Conservation (phyloP, 2,888 invertebrate genomes). For the Eupithecia centaureata region DNA sequence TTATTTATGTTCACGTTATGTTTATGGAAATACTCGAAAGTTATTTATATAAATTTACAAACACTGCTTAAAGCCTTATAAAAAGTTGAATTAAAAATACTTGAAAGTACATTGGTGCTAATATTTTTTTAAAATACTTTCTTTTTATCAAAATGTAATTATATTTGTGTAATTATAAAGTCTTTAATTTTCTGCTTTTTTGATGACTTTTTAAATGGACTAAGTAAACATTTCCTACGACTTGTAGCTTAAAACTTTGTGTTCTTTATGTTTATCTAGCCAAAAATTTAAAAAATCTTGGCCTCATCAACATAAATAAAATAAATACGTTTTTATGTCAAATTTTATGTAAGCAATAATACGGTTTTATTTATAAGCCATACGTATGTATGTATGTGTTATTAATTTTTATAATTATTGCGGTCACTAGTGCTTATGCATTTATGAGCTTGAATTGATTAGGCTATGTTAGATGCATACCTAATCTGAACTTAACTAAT, state of each 20-base stretch:
- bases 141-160: background rate
- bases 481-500: background rate
- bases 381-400: too few species aligned
- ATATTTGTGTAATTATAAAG: background rate
- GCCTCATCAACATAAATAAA: background rate
- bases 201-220: background rate
- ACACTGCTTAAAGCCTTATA: background rate
- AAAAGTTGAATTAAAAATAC: background rate
- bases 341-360: background rate
- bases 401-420: background rate
- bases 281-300: background rate
- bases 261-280: too few species aligned
- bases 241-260: background rate
- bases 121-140: background rate
- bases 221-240: background rate
- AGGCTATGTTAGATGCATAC: background rate
- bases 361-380: background rate
- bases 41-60: background rate
- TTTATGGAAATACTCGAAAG: slow-evolving; percentile 1
- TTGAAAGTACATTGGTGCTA: background rate
- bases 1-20: slow-evolving; percentile 9
- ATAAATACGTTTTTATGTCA: background rate
- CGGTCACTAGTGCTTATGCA: background rate
- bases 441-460: background rate
- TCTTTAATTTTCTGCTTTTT: background rate